These are phyloP conservation scores for Rattus rattus DNA, from an alignment of 2,113 vertebrate species.

Conservation along the genomic window DNA sequence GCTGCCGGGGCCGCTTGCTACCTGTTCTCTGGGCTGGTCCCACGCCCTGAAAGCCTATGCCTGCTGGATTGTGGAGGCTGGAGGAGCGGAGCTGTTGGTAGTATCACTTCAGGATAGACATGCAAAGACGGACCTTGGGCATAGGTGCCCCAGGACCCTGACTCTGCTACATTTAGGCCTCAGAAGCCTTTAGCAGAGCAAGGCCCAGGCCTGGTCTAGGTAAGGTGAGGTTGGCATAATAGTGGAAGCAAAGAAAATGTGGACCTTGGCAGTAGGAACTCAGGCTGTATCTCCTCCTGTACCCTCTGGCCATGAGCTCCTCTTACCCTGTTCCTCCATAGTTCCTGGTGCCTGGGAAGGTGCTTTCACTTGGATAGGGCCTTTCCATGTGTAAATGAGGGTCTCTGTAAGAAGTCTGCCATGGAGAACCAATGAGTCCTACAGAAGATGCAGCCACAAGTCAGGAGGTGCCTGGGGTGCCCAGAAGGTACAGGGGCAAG, in stretches of 20 bases:
- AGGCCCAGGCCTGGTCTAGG: neutral
- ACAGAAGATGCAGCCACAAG: neutral
- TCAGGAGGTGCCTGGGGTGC: too few relatives aligned
- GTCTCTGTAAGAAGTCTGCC: neutral
- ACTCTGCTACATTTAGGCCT: neutral
- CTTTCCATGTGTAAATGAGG: neutral
- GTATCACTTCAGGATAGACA: neutral
- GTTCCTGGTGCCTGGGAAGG: rapidly evolving
- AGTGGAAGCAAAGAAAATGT: neutral
- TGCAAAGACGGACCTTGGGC: too few relatives aligned
- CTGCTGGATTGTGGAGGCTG: neutral
- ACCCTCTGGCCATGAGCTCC: neutral
- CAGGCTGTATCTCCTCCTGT: neutral
- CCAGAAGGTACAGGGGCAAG: neutral
- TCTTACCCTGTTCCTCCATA: rapidly evolving
- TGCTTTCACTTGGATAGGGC: neutral
- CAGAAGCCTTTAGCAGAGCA: neutral
- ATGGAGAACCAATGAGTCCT: neutral
- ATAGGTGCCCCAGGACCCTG: neutral
- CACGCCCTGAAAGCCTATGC: neutral
- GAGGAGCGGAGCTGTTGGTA: neutral
- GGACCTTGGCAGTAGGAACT: neutral
- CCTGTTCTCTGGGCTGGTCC: neutral
- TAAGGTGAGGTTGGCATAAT: neutral
- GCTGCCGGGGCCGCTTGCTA: neutral